A percentile compares a stretch with the other conserved stretches of the same genome.
These are phyloP conservation scores for Oryzias curvinotus DNA, from an alignment of 2,113 vertebrate genomes.

Conservation along the genomic window DNA sequence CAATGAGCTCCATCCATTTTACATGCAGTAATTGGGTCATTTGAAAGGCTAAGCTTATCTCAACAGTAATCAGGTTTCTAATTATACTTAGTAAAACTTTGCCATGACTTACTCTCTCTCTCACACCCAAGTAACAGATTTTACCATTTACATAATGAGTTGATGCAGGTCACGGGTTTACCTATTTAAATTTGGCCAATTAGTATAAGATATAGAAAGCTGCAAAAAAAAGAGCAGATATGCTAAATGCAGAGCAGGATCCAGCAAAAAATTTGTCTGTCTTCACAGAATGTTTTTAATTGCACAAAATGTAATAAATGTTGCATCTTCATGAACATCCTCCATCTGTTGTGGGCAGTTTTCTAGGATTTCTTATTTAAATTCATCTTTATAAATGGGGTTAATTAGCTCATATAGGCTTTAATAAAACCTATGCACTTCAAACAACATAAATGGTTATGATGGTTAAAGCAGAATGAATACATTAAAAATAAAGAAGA, in stretches of 20 bases:
- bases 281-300: too few relatives aligned
- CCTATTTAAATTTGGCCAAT: conserved; percentile 54
- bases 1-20: conserved; percentile 68
- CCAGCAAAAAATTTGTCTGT: too few relatives aligned
- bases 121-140: conserved; percentile 18
- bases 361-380: too few relatives aligned
- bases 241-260: too few relatives aligned
- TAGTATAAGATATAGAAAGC: conserved; percentile 26
- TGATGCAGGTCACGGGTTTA: conserved; percentile 59
- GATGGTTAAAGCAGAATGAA: too few relatives aligned
- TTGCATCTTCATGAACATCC: too few relatives aligned
- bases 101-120: conserved; percentile 26
- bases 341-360: too few relatives aligned
- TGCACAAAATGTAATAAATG: too few relatives aligned
- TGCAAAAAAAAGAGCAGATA: neutral
- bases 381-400: neutral
- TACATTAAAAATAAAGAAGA: too few relatives aligned
- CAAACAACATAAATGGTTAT: too few relatives aligned
- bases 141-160: conserved; percentile 50
- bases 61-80: conserved; percentile 73
- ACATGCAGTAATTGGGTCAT: conserved; percentile 72
- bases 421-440: too few relatives aligned
- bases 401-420: neutral
- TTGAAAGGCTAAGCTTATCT: conserved; percentile 72
- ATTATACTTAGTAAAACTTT: conserved; percentile 69